Evolutionary conservation across 2,797 vertebrate genomes (phyloP).

Genomic region (Myotis planiceps): DNA sequence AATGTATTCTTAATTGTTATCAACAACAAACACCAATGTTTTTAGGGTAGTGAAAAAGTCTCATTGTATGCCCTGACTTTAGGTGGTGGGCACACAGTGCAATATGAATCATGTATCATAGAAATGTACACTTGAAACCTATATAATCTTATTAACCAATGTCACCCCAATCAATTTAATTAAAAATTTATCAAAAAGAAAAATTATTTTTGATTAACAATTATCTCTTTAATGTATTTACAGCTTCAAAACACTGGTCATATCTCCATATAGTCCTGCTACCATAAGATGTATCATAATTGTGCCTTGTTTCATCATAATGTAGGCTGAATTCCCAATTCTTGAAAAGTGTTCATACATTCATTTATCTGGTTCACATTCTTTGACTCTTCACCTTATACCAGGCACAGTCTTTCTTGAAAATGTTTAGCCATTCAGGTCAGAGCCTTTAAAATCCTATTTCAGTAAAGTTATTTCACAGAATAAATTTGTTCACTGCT

Average conservation of each 20-base stretch:
- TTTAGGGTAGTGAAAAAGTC: background rate
- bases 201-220: background rate
- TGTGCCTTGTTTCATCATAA: background rate
- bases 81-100: background rate
- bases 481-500: slow-evolving; percentile 74
- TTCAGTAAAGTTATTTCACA: slow-evolving; percentile 72
- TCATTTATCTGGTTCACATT: slow-evolving; percentile 21
- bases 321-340: background rate
- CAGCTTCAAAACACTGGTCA: background rate
- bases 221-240: background rate
- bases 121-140: background rate
- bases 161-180: background rate
- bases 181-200: background rate
- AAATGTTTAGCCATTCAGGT: slow-evolving; percentile 40
- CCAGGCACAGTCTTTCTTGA: background rate
- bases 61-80: background rate
- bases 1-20: background rate
- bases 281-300: background rate
- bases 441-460: slow-evolving; percentile 54
- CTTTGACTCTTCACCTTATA: background rate
- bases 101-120: background rate
- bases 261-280: background rate
- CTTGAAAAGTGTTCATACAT: background rate
- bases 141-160: background rate
- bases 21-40: background rate